A percentile compares a stretch with the other conserved stretches of the same genome.
phyloP scores from a whole-genome alignment of 2,888 invertebrate species.

The Cerceris rybyensis region DNA sequence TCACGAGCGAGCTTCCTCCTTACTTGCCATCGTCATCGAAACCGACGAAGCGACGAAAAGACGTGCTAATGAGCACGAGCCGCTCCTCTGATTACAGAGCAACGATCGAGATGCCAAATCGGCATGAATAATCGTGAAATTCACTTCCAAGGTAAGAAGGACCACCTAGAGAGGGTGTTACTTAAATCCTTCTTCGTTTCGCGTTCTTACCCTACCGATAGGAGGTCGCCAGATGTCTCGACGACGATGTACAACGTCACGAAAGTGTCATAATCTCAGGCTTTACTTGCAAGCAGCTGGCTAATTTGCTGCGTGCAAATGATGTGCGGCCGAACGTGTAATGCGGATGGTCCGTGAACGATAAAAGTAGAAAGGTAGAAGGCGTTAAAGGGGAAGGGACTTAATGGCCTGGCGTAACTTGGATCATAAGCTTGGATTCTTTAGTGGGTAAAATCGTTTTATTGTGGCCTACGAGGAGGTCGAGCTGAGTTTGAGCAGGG shows the following conservation, averaged over 20 bases:
- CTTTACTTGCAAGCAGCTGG: conserved; percentile 66
- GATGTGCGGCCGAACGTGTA: conserved; percentile 48
- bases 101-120: conserved; percentile 57
- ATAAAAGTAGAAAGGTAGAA: conserved; percentile 47
- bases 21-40: conserved; percentile 57
- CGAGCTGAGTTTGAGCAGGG: conserved; percentile 11
- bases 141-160: conserved; percentile 46
- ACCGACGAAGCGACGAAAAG: conserved; percentile 52
- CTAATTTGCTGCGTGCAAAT: conserved; percentile 68
- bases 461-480: conserved; percentile 36
- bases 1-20: conserved; percentile 31
- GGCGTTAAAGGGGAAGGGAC: conserved; percentile 54
- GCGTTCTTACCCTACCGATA: conserved; percentile 41
- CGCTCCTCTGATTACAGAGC: conserved; percentile 74
- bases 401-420: conserved; percentile 48
- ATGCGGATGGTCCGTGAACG: conserved; percentile 37
- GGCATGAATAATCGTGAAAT: conserved; percentile 38
- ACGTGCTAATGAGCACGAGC: conserved; percentile 66
- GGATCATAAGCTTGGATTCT: conserved; percentile 28
- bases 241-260: conserved; percentile 21
- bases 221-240: conserved; percentile 55
- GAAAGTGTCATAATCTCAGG: conserved; percentile 73
- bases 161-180: conserved; percentile 67
- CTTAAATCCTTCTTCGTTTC: conserved; percentile 65
- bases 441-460: conserved; percentile 50